Base-by-base conservation (phyloP, 2,113 vertebrate species). In the Catagonus wagneri region DNA sequence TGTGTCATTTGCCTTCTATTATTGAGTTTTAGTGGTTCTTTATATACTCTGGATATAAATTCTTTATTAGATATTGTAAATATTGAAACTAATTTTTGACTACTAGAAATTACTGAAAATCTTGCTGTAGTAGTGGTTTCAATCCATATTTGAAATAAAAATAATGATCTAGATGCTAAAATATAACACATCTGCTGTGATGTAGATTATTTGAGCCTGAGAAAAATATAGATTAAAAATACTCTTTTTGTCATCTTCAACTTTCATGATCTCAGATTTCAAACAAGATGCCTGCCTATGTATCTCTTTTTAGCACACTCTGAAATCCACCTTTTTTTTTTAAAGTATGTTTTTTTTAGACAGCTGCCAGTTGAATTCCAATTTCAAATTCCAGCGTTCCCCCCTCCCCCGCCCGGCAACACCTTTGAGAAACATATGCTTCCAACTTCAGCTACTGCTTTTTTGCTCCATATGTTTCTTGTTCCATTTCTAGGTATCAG, bases 401-500 rank as follows among this genome's bases (percentile, higher is more conserved):
- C n/a, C n/a, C n/a, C n/a, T 44, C 44, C 44, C 44, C 44, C 44
- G n/a, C n/a, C 78, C 89, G 91, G 97, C 94, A 96, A 52, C 71
- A 23, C 15, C 78, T 86, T 71, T 22, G 3, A 96, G 36, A 22
- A 93, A n/a, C 32, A 1, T 89, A 92, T 75, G 89, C 68, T 98
- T 91, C 90, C 72, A 97, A 84, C 90, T 90, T 96, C 75, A 96
- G 61, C 69, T 19, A 0, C 72, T 96, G 69, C 39, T 95, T 32
- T 32, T 94, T 97, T 96, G 50, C 54, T 97, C 96, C 97, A 90
- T 97, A 97, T 79, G 74, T 9, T 76, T 54, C 50, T 3, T 91
- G 80, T 97, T 97, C 95, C 86, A 1, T 96, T 98, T 96, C 80
- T 97, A 83, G 81, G 44, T 15, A 58, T 94, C 66, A 74, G 76